Conservation (phyloP, 2,113 vertebrate genomes). For the Athene cunicularia region DNA sequence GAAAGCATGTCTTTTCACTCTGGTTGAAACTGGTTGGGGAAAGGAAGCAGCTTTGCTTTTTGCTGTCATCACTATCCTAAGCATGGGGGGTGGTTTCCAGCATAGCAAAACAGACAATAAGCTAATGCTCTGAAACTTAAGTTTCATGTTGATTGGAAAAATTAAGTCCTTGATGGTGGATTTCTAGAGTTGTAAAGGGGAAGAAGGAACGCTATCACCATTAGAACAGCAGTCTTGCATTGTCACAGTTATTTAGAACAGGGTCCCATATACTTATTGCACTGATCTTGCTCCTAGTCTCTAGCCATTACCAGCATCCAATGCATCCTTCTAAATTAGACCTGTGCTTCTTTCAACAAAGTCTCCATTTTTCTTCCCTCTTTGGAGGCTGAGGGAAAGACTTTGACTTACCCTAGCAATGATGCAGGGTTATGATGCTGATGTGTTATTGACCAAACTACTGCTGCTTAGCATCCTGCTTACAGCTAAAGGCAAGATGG, state of each 20-base stretch:
- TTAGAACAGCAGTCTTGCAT: background rate
- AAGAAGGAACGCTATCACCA: background rate
- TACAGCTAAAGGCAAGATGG: background rate
- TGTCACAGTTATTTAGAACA: background rate
- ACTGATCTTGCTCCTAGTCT: slow-evolving; percentile 30
- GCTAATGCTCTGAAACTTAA: background rate
- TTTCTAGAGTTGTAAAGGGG: background rate
- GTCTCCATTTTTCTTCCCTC: background rate
- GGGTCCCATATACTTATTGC: background rate
- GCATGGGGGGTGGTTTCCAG: background rate
- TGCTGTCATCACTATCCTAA: background rate
- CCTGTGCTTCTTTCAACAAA: background rate
- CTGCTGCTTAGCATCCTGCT: background rate
- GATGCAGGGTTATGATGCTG: background rate
- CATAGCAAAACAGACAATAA: background rate
- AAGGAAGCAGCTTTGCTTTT: background rate
- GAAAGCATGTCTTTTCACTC: background rate
- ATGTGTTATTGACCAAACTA: background rate
- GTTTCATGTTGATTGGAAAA: background rate
- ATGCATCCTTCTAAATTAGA: background rate
- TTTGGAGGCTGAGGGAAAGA: background rate
- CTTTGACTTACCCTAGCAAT: background rate
- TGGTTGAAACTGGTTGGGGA: background rate
- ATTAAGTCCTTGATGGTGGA: background rate
- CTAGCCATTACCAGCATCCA: background rate